A percentile compares a stretch with the other conserved stretches of the same genome.
Evolutionary conservation across 2,888 invertebrate genomes (phyloP).

Genomic region (Rhopalosiphum nymphaeae): DNA sequence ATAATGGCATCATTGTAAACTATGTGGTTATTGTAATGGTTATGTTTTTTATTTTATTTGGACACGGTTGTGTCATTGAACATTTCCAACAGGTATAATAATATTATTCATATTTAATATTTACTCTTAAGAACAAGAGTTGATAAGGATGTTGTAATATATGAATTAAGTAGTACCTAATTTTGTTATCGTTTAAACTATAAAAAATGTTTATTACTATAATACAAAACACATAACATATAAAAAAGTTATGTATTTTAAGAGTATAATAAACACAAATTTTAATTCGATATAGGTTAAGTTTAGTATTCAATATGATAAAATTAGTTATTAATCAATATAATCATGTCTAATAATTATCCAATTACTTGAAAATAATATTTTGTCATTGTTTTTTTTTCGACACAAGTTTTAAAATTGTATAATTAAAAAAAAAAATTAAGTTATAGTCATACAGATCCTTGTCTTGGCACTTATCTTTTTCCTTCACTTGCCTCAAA

Average conservation of each 20-base stretch:
- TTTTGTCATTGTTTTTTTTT: not conserved
- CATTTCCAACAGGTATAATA: not conserved
- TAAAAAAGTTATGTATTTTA: not conserved
- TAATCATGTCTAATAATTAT: not conserved
- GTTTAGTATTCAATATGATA: not conserved
- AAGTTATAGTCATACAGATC: not conserved
- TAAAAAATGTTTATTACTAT: not conserved
- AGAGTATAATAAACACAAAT: not conserved
- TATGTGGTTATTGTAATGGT: not conserved
- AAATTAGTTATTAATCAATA: not conserved
- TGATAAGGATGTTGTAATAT: not conserved
- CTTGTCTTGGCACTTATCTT: not conserved
- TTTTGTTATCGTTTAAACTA: not conserved
- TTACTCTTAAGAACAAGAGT: not conserved
- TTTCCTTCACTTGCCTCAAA: not conserved
- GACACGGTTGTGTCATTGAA: not conserved
- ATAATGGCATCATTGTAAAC: not conserved
- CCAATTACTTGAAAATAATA: not conserved
- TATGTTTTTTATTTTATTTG: not conserved
- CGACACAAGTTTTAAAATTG: not conserved
- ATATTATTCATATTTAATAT: conserved; percentile 1
- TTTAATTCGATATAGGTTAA: not conserved
- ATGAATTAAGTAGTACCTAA: not conserved
- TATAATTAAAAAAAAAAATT: not conserved
- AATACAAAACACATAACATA: not conserved